phyloP scores from a whole-genome alignment of 2,797 vertebrate genomes.

The Rostrhamus sociabilis region DNA sequence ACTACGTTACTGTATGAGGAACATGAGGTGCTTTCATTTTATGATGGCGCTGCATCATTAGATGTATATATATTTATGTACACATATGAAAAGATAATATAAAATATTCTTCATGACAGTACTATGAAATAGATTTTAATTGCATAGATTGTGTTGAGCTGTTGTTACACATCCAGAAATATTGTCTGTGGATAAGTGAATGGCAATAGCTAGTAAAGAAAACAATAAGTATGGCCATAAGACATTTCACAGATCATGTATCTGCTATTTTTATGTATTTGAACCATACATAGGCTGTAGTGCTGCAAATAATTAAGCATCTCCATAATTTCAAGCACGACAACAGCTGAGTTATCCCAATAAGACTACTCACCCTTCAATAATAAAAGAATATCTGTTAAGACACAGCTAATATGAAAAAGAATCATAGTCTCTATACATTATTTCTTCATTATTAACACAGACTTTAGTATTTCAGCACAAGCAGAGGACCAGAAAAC shows the following conservation, averaged over 20 bases:
- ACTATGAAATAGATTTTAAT: neutral
- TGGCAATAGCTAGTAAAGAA: neutral
- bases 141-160: neutral
- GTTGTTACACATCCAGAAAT: neutral
- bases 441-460: neutral
- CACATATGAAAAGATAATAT: neutral
- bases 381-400: neutral
- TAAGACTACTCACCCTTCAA: neutral
- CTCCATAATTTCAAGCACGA: neutral
- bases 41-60: neutral
- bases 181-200: neutral
- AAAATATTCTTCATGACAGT: neutral
- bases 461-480: constrained; percentile 73
- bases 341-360: neutral
- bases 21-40: neutral
- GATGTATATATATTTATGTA: neutral
- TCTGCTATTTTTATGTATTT: neutral
- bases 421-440: neutral
- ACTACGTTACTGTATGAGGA: neutral
- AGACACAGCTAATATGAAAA: neutral
- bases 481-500: constrained; percentile 65
- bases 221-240: neutral
- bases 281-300: neutral
- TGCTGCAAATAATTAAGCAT: neutral
- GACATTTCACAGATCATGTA: neutral